A percentile compares a stretch with the other conserved stretches of the same genome.
Evolutionary conservation across 2,888 invertebrate genomes (phyloP).

Genomic region (Lithophane leautieri): DNA sequence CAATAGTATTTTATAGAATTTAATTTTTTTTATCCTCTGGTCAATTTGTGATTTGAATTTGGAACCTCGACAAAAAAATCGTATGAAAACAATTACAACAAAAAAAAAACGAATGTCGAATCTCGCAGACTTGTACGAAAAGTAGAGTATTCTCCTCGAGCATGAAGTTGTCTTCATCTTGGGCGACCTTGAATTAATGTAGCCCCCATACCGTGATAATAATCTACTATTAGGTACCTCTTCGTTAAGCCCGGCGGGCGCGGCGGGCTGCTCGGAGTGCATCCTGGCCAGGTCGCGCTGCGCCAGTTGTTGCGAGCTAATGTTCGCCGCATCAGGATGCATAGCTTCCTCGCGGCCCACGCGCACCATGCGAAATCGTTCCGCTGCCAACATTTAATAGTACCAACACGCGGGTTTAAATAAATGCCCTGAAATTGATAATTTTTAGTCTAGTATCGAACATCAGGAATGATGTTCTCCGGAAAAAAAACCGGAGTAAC

Average conservation of each 20-base stretch:
- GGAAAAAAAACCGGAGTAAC: neutral
- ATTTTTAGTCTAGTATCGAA: neutral
- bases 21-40: neutral
- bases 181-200: neutral
- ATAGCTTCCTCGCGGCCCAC: constrained; percentile 92
- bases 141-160: too few species aligned
- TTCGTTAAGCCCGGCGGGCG: constrained; percentile 63
- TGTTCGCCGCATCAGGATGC: constrained; percentile 88
- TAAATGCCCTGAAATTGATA: neutral
- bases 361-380: constrained; percentile 92
- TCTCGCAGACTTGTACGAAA: neutral
- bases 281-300: constrained; percentile 81
- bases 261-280: constrained; percentile 60
- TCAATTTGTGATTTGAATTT: neutral
- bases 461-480: neutral
- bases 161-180: neutral
- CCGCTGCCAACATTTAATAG: constrained; percentile 68
- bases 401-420: constrained; percentile 1
- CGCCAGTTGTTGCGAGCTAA: constrained; percentile 90
- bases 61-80: neutral
- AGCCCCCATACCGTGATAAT: too few species aligned
- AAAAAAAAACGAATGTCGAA: too few species aligned
- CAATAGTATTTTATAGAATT: neutral
- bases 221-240: constrained; percentile 68
- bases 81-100: too few species aligned